Percentiles rank a stretch among this genome's conserved stretches.
These are phyloP conservation scores for Oreamnos americanus DNA, from an alignment of 2,113 vertebrate species.

Conservation along the genomic window DNA sequence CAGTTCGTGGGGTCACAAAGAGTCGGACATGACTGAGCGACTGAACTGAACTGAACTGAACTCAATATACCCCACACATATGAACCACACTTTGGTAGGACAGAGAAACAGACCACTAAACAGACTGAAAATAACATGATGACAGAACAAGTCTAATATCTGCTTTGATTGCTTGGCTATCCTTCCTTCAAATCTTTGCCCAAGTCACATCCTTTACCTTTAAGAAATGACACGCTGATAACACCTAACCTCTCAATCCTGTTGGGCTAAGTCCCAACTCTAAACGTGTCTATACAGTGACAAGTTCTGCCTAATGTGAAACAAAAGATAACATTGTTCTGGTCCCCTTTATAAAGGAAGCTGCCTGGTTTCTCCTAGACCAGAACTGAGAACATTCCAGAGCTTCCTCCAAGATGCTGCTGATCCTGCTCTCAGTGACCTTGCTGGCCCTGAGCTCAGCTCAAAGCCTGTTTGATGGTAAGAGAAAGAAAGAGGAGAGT, in stretches of 20 bases:
- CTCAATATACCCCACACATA: neutral
- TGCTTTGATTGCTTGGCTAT: neutral
- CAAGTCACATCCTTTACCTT: neutral
- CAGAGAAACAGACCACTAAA: neutral
- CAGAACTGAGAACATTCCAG: neutral
- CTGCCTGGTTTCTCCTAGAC: neutral
- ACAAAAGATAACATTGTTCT: neutral
- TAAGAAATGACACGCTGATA: neutral
- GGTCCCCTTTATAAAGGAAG: neutral
- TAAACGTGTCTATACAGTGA: neutral
- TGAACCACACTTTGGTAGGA: neutral
- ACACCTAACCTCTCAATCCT: neutral
- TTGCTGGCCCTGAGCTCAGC: neutral
- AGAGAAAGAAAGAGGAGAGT: neutral
- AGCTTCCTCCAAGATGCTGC: neutral
- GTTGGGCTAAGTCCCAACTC: neutral
- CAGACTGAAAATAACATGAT: neutral
- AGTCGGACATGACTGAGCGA: accelerated
- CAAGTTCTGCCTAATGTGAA: neutral
- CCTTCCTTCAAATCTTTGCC: neutral
- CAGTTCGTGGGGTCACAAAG: accelerated
- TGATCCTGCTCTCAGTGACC: neutral
- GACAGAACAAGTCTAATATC: neutral
- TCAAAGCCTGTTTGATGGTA: neutral
- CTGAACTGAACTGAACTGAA: neutral